Base-by-base conservation (phyloP, 2,797 vertebrate genomes). In the Trachurus trachurus region DNA sequence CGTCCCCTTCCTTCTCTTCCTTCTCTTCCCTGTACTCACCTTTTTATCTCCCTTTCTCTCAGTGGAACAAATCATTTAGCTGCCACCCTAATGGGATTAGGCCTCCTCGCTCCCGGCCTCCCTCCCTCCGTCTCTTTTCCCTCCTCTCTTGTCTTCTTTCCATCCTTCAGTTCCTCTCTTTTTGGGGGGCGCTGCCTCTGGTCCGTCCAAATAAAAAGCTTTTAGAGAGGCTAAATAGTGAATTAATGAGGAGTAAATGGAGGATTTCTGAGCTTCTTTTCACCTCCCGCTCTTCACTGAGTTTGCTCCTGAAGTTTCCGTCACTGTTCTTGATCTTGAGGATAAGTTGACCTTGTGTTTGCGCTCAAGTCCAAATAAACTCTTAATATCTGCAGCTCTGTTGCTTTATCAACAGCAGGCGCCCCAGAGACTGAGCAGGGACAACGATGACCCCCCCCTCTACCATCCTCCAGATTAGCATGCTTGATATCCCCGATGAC, bases 61-160 rank as follows among this genome's bases (percentile, higher is more conserved):
- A 66, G 65, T 86, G 89, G 93, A 93, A 92, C 91, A 92, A 91
- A 94, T 93, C 86, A 86, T 88, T 92, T 90, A 78, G 82, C 78
- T 86, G 74, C 73, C 81, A 79, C 58, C 37, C 77, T 90, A 93
- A 92, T 84, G 76, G 82, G 90, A 92, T 94, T 94, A 92, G 71
- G 57, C 82, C 53, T 57, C 73, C 53, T 57, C 73, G 42, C 81
- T 79, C 73, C 78, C 68, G 69, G 37, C 54, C 83, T 80, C 52
- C 68, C 65, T 67, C 54, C 65, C 71, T 67, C 40, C 29, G 76
- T 49, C 19, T 26, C 26, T 26, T 26, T 26, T 26, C 66, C 62
- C 57, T 37, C 52, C 59, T 50, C 62, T 52, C 69, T 74, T 58
- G 54, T 80, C 72, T 17, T 52, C 50, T 66, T 78, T 65, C 71